These are phyloP conservation scores for Macrotis lagotis DNA, from an alignment of 2,113 vertebrate species.

Conservation along the genomic window DNA sequence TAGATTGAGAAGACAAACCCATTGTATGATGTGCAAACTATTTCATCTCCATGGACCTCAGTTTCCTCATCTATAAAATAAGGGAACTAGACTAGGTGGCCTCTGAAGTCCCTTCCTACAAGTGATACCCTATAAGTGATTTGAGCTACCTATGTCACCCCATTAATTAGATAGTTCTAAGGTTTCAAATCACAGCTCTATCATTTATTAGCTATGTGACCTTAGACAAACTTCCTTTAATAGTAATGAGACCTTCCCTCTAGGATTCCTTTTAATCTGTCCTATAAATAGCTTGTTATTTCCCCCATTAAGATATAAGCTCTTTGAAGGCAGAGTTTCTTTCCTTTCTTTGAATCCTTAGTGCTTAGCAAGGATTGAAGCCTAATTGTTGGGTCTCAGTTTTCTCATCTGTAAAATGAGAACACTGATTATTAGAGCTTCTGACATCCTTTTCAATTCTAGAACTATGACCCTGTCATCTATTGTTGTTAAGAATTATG, in stretches of 20 bases:
- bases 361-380: not conserved
- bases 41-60: not conserved
- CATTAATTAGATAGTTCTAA: not conserved
- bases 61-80: not conserved
- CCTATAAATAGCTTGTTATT: not conserved
- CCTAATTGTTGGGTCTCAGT: not conserved
- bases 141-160: not conserved
- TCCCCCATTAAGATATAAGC: not conserved
- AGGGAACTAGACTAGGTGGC: not conserved
- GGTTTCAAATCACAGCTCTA: not conserved
- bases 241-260: not conserved
- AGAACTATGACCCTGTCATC: not conserved
- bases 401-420: not conserved
- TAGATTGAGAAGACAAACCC: too few relatives aligned
- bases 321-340: not conserved
- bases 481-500: not conserved
- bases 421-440: not conserved
- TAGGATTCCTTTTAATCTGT: not conserved
- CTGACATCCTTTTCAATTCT: not conserved
- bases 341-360: not conserved
- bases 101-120: not conserved
- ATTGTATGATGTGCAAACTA: not conserved
- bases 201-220: not conserved
- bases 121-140: not conserved
- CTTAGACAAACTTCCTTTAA: not conserved